phyloP scores from a whole-genome alignment of 2,888 invertebrate genomes.

The Clepsis dumicolana region DNA sequence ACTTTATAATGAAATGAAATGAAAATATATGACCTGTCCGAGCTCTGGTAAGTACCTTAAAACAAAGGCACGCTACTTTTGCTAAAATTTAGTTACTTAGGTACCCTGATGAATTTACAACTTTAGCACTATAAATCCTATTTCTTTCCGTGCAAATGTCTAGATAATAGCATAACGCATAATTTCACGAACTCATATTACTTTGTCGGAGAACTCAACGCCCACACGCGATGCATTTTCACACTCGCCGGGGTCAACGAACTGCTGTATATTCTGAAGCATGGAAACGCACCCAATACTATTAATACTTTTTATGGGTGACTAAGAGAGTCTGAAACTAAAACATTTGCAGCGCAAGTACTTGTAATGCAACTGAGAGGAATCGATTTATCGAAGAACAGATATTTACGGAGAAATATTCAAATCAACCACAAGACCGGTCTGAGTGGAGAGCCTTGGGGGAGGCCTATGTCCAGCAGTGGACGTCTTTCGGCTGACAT shows the following conservation, averaged over 20 bases:
- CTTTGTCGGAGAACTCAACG: background rate
- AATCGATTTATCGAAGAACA: background rate
- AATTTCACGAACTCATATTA: conserved; percentile 21
- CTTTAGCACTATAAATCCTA: conserved; percentile 11
- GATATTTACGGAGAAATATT: no score
- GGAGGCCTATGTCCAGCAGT: no score
- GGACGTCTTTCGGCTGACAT: no score
- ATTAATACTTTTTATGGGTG: conserved; percentile 15
- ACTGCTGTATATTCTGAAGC: conserved; percentile 33
- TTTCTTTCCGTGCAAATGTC: conserved; percentile 15
- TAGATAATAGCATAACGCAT: conserved; percentile 24
- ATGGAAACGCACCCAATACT: conserved; percentile 24
- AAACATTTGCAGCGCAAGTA: background rate
- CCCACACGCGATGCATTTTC: conserved; percentile 31
- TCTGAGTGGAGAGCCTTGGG: no score
- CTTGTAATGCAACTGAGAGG: background rate
- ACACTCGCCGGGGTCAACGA: conserved; percentile 21
- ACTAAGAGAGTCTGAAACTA: conserved; percentile 15
- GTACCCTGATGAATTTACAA: conserved; percentile 54
- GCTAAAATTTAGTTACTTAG: no score
- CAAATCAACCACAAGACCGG: no score
- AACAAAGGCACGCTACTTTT: background rate
- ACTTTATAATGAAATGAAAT: no score
- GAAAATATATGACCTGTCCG: no score
- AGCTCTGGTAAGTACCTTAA: no score